Evolutionary conservation across 2,797 vertebrate species (phyloP).

Genomic region (Tenualosa ilisha): DNA sequence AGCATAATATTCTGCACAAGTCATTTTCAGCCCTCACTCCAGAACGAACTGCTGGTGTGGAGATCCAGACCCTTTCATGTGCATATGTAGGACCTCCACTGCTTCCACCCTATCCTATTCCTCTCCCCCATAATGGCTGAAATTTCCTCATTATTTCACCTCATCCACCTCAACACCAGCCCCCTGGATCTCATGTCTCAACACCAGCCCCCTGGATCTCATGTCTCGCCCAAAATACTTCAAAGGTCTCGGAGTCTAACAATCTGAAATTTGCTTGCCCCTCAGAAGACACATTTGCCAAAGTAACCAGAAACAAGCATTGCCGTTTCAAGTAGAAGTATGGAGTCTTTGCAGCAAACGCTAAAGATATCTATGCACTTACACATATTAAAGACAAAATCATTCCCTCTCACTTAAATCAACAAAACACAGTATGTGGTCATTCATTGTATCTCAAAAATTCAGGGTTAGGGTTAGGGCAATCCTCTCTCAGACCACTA

Average conservation of each 20-base stretch:
- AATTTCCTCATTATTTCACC: background rate
- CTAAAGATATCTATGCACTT: background rate
- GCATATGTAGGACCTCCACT: background rate
- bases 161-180: too few relatives aligned
- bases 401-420: background rate
- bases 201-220: background rate
- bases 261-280: too few relatives aligned
- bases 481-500: background rate
- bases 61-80: background rate
- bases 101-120: background rate
- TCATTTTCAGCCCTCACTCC: background rate
- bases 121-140: background rate
- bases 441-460: background rate
- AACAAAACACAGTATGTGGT: background rate
- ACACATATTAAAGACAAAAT: background rate
- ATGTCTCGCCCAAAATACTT: too few relatives aligned
- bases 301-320: background rate
- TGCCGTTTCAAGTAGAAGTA: background rate
- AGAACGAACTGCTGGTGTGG: background rate
- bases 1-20: background rate
- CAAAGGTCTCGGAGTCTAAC: background rate
- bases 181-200: background rate
- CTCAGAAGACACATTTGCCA: background rate
- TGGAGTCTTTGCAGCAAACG: background rate
- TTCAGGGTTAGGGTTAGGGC: too few relatives aligned